Conservation (phyloP, 2,113 vertebrate genomes). For the Elgaria multicarinata region DNA sequence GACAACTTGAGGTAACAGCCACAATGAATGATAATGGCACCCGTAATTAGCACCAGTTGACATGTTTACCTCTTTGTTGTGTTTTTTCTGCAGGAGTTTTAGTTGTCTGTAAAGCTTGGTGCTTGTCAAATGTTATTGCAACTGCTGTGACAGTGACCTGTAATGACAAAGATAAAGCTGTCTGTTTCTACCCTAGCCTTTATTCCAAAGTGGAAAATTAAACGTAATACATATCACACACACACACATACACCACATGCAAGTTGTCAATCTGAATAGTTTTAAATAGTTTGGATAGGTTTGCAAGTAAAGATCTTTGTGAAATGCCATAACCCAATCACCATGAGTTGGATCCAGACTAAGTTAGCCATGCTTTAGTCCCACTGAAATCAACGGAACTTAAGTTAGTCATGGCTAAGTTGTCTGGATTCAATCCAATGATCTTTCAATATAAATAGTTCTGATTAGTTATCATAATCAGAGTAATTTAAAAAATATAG, state of each 20-base stretch:
- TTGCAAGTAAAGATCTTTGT: not conserved
- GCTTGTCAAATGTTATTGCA: constrained; percentile 95
- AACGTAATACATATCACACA: no score
- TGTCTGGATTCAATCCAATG: not conserved
- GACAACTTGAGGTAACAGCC: not conserved
- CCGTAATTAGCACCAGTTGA: not conserved
- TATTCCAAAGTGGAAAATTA: not conserved
- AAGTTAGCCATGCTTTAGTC: not conserved
- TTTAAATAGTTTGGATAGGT: not conserved
- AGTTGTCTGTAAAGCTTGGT: constrained; percentile 84
- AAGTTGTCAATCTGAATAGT: not conserved
- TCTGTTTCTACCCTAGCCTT: not conserved
- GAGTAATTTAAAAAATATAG: not conserved
- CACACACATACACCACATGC: not conserved
- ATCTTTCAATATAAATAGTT: not conserved
- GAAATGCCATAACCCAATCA: not conserved
- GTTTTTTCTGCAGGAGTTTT: constrained; percentile 81
- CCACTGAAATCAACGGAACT: not conserved
- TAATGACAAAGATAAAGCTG: constrained; percentile 41
- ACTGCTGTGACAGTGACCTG: constrained; percentile 97
- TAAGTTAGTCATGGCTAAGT: no score
- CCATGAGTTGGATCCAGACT: not conserved
- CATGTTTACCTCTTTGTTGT: constrained; percentile 85
- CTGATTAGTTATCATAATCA: not conserved
- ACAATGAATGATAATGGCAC: not conserved